Base-by-base conservation (phyloP, 2,888 invertebrate genomes). In the Netelia melanura region DNA sequence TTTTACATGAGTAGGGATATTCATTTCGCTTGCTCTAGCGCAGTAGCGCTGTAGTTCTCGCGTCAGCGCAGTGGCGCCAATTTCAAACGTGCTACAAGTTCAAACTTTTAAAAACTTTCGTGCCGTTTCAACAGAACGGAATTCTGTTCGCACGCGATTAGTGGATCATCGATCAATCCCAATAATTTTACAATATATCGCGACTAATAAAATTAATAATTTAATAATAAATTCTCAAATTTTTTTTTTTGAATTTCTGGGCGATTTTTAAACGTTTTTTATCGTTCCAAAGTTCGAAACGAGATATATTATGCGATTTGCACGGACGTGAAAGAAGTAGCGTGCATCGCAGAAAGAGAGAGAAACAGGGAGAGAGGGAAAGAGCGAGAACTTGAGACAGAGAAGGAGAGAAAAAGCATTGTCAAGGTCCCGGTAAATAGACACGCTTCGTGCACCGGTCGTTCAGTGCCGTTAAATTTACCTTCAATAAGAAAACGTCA, bases 391-490 rank as follows among this genome's bases (percentile, higher is more conserved):
- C 21, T 9, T 17, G 21, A 56, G 23, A 9, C 17, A 17, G 14
- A 48, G 48, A 48, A 14, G 14, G 48, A 48, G 48, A 48, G 48
- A 58, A 21, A 58, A 21, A 21, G 84, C 84, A 84, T 84, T 84
- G 84, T 84, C 84, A 84, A 84, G 84, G 88, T 85, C 85, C 84
- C 86, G 84, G 86, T 86, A 85, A 86, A 84, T 84, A 84, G 87
- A 86, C 87, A 88, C 87, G 87, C 81, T 86, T 67, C 83, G 86
- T 83, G 85, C 86, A 82, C 84, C 83, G 87, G 78, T 87, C 84
- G 84, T 86, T 86, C 86, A 81, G 87, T 83, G 86, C 89, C 89
- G 87, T 88, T 88, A 89, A 89, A 86, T 87, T 88, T 87, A 84
- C 86, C 79, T 82, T 64, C 74, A 77, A 87, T 67, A 86, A 83